These are phyloP conservation scores for Tubiluchus corallicola DNA, from an alignment of 2,888 invertebrate species.

Conservation along the genomic window DNA sequence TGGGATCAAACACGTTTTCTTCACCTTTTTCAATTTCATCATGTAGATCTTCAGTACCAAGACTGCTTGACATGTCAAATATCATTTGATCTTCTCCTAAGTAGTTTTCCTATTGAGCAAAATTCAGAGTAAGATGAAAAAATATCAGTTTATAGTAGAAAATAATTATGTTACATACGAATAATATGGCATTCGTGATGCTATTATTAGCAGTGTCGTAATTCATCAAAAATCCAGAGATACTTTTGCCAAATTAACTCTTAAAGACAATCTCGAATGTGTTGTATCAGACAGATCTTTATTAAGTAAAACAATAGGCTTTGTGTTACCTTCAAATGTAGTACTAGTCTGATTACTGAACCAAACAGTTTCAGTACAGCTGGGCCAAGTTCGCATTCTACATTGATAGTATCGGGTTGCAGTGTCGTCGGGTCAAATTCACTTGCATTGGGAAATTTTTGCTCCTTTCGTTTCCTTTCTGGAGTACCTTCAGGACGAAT, in stretches of 20 bases:
- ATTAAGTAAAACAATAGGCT: too few species aligned
- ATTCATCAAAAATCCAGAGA: too few species aligned
- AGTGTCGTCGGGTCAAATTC: slow-evolving; percentile 72
- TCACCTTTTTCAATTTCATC: not conserved
- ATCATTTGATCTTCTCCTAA: slow-evolving; percentile 90
- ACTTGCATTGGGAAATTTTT: slow-evolving; percentile 9
- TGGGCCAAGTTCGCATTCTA: slow-evolving; percentile 85
- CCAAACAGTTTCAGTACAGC: slow-evolving; percentile 80
- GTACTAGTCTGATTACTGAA: slow-evolving; percentile 66
- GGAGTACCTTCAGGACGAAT: slow-evolving; percentile 46
- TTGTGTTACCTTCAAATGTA: slow-evolving; percentile 49
- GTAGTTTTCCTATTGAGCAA: slow-evolving; percentile 92
- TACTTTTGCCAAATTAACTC: too few species aligned
- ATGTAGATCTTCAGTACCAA: too few species aligned
- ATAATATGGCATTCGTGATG: too few species aligned
- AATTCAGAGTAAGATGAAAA: too few species aligned
- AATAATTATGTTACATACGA: too few species aligned
- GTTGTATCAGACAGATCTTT: too few species aligned
- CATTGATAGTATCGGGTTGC: slow-evolving; percentile 66
- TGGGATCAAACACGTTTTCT: slow-evolving; percentile 47
- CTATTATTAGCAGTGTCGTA: too few species aligned
- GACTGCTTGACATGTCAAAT: slow-evolving; percentile 45
- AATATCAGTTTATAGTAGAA: too few species aligned
- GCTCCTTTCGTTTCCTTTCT: not conserved
- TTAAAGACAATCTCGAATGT: too few species aligned